These are phyloP conservation scores for Acrocephalus arundinaceus DNA, from an alignment of 2,113 vertebrate species.

Conservation along the genomic window DNA sequence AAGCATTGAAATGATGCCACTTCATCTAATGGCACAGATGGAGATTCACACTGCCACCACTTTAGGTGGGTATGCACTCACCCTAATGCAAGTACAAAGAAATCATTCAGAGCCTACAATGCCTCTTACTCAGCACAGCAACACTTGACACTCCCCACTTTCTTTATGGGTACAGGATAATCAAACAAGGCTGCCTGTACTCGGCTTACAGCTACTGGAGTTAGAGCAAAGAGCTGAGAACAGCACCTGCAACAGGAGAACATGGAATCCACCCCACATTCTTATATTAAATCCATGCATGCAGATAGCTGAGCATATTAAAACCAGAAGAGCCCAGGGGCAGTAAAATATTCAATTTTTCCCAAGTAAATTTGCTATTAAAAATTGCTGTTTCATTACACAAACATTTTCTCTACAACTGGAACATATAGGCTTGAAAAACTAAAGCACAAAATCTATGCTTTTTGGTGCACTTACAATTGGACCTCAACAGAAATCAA, in stretches of 20 bases:
- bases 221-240: not conserved
- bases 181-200: not conserved
- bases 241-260: not conserved
- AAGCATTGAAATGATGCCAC: not conserved
- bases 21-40: slow-evolving; percentile 31
- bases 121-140: not conserved
- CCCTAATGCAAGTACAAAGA: not conserved
- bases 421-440: not conserved
- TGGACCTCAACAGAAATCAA: not conserved
- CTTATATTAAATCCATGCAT: not conserved
- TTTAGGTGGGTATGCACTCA: slow-evolving; percentile 16
- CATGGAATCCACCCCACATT: not conserved
- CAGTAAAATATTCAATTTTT: not conserved
- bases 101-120: not conserved
- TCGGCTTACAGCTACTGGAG: not conserved
- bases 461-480: not conserved
- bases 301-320: not conserved
- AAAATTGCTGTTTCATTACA: not conserved
- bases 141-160: rapidly evolving
- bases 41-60: not conserved
- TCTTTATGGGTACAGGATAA: not conserved
- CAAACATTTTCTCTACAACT: not conserved
- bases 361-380: not conserved
- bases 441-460: rapidly evolving
- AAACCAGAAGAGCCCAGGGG: not conserved